These are phyloP conservation scores for Rhaphigaster nebulosa DNA, from an alignment of 2,888 invertebrate genomes.

Conservation along the genomic window DNA sequence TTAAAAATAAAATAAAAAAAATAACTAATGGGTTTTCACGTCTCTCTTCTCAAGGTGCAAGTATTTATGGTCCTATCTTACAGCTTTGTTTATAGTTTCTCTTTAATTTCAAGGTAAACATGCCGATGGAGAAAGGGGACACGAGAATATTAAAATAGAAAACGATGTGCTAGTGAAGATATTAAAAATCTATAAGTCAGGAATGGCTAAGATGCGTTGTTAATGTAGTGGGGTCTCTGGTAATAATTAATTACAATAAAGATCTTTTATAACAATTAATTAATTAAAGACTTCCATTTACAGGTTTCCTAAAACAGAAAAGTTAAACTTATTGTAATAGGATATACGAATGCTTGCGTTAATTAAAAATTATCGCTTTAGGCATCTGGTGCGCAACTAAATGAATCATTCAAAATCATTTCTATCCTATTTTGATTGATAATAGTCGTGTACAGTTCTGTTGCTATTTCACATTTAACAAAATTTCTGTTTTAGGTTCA, in stretches of 20 bases:
- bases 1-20: neutral
- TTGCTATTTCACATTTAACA: too few relatives aligned
- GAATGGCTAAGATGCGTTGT: neutral
- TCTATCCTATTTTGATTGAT: too few relatives aligned
- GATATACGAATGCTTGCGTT: too few relatives aligned
- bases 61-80: neutral
- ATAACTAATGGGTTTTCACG: neutral
- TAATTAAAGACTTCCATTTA: too few relatives aligned
- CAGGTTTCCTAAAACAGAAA: too few relatives aligned
- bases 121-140: constrained; percentile 9
- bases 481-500: too few relatives aligned
- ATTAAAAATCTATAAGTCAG: neutral
- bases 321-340: too few relatives aligned
- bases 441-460: too few relatives aligned
- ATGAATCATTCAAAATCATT: too few relatives aligned
- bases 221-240: neutral
- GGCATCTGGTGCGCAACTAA: too few relatives aligned
- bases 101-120: constrained; percentile 38
- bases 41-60: neutral
- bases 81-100: constrained; percentile 13
- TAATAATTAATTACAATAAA: neutral
- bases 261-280: too few relatives aligned
- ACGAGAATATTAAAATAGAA: neutral
- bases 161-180: neutral
- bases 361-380: too few relatives aligned